These are phyloP conservation scores for Parauchenoglanis ngamensis DNA, from an alignment of 2,797 vertebrate genomes.

Conservation along the genomic window DNA sequence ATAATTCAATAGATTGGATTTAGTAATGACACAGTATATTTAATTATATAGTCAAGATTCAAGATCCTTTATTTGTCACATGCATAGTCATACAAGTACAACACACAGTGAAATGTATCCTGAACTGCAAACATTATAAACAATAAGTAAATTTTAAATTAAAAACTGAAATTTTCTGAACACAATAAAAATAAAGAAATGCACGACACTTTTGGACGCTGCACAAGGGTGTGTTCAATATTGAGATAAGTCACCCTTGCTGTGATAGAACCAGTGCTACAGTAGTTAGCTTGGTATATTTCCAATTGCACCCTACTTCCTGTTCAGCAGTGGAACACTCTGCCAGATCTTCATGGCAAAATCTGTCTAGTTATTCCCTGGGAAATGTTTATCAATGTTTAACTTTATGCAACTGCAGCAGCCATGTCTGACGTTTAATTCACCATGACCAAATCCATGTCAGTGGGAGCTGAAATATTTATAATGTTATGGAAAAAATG, in stretches of 20 bases:
- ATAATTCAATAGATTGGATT: neutral
- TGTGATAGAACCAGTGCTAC: neutral
- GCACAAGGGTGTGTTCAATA: neutral
- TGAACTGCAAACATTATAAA: too few species aligned
- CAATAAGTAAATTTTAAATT: too few species aligned
- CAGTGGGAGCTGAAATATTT: neutral
- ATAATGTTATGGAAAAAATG: neutral
- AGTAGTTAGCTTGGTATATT: neutral
- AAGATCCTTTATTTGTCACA: too few species aligned
- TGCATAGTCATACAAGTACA: too few species aligned
- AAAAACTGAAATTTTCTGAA: too few species aligned
- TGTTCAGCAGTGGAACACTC: neutral
- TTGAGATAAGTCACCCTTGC: neutral
- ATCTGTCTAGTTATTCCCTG: neutral
- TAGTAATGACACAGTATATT: too few species aligned
- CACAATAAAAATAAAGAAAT: too few species aligned
- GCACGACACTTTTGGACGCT: too few species aligned
- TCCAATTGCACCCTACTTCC: neutral
- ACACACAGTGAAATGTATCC: too few species aligned
- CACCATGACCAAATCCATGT: neutral
- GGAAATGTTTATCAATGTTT: neutral
- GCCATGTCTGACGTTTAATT: neutral
- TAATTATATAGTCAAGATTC: too few species aligned
- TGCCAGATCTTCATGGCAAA: neutral
- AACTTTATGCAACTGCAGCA: slow-evolving; percentile 4